Evolutionary conservation across 1,140 invertebrate genomes (phyloP), one percentile per base, ranked within the genome.

Genomic region (Dendroctonus valens): DNA sequence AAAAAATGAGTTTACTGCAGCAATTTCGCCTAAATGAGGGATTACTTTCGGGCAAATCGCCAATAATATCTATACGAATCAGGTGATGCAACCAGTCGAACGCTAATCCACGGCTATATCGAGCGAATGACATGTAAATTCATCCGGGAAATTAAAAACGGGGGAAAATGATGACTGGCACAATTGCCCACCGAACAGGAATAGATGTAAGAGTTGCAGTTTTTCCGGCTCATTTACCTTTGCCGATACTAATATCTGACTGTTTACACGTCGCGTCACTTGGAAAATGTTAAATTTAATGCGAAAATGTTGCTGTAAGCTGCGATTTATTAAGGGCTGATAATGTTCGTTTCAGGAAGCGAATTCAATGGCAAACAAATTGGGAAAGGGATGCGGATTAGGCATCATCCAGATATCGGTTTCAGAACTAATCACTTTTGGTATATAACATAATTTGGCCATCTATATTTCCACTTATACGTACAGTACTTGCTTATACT

Each of bases 51-150:
- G 57, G 57, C 57, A 59, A 59, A 49, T 41, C 15, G 42, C 44
- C 57, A 49, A 12, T 59, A 46, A 59, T 48, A 48, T 59, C 42
- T 41, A 59, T 59, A 48, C 41, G 38, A 54, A 63, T 63, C 51
- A 54, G 61, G 52, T 54, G 61, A 63, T 52, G 39, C 44, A 52
- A 40, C 59, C 48, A 61, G n/a, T 52, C 15, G 57, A 59, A 49
- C 12, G 65, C 63, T 64, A 63, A 68, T 61, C 44, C 50, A 59
- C 42, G 55, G 38, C 6, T 61, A 62, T 54, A 53, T 44, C 41
- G 57, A 63, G 60, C 53, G 50, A 67, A 69, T 69, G 65, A 61
- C 68, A 69, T 67, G 64, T 63, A 69, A 66, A 69, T 69, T 69
- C 65, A 70, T 67, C 42, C 26, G 26, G 52, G 41, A 48, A 63